These are phyloP conservation scores for Sialis fuliginosa DNA, from an alignment of 2,888 invertebrate genomes.

Conservation along the genomic window DNA sequence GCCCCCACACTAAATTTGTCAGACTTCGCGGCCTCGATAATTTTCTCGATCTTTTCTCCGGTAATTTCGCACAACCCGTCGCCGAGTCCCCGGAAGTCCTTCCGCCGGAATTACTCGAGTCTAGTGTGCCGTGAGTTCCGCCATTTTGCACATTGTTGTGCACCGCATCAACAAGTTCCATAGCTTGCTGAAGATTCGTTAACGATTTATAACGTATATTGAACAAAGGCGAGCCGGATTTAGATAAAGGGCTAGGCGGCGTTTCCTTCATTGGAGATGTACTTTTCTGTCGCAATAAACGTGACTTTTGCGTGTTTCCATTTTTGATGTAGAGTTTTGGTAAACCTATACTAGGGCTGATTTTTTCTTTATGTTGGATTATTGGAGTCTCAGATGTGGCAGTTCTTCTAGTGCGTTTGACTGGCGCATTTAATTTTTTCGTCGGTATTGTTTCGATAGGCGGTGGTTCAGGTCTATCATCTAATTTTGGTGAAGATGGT, in stretches of 20 bases:
- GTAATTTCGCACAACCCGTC: conserved; percentile 55
- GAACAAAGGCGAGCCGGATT: conserved; percentile 58
- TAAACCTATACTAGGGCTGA: conserved; percentile 37
- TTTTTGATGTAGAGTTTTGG: conserved; percentile 70
- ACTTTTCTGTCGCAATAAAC: conserved; percentile 53
- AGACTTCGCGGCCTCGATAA: conserved; percentile 69
- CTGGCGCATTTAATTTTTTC: conserved; percentile 49
- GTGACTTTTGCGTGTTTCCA: conserved; percentile 42
- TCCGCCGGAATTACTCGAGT: conserved; percentile 78
- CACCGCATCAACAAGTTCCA: conserved; percentile 30
- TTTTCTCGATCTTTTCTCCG: conserved; percentile 65
- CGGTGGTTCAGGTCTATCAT: conserved; percentile 70
- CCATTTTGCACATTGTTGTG: conserved; percentile 3
- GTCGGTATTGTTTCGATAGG: conserved; percentile 84
- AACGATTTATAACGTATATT: conserved; percentile 54
- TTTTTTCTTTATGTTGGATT: conserved; percentile 31
- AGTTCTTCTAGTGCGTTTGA: conserved; percentile 55
- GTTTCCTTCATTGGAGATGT: conserved; percentile 54
- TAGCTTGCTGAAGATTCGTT: conserved; percentile 54
- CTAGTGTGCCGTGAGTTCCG: conserved; percentile 55
- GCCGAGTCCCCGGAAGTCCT: conserved; percentile 68
- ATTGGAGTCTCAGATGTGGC: conserved; percentile 24
- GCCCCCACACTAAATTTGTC: conserved; percentile 70
- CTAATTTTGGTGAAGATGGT: conserved; percentile 22
- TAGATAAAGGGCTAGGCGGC: conserved; percentile 44